Conservation (phyloP, 2,888 invertebrate species). For the Pristionchus maxplancki region DNA sequence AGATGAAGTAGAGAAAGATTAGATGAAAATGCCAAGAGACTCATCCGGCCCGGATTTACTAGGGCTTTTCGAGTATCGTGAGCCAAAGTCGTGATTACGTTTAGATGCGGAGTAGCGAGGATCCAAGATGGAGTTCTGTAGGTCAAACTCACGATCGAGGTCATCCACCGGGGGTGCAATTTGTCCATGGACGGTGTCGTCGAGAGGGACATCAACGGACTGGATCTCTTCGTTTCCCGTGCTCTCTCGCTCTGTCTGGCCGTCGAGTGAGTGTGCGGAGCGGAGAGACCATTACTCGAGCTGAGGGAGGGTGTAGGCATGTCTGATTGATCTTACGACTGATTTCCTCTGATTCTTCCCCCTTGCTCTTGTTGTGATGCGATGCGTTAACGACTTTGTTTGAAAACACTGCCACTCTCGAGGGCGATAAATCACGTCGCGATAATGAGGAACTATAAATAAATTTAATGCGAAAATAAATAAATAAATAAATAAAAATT, state of each 20-base stretch:
- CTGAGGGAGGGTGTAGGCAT: background rate
- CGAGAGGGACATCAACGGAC: background rate
- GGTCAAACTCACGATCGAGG: background rate
- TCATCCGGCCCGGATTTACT: no score
- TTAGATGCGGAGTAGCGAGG: no score
- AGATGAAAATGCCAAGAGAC: no score
- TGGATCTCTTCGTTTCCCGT: background rate
- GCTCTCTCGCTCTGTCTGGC: background rate
- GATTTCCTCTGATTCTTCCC: background rate
- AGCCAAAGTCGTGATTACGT: no score
- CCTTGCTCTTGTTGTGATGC: background rate
- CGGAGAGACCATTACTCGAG: background rate
- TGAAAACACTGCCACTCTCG: slow-evolving; percentile 3
- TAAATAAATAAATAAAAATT: background rate
- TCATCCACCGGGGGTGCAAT: background rate
- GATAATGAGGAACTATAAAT: background rate
- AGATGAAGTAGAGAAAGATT: no score
- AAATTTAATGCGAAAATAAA: background rate
- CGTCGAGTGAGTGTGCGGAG: background rate
- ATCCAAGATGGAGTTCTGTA: no score
- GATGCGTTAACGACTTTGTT: background rate
- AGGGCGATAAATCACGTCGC: background rate
- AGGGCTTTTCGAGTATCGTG: no score
- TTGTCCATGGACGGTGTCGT: background rate
- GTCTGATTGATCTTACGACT: background rate